Base-by-base conservation (phyloP, 2,888 invertebrate species). In the Tolmerus cingulatus region DNA sequence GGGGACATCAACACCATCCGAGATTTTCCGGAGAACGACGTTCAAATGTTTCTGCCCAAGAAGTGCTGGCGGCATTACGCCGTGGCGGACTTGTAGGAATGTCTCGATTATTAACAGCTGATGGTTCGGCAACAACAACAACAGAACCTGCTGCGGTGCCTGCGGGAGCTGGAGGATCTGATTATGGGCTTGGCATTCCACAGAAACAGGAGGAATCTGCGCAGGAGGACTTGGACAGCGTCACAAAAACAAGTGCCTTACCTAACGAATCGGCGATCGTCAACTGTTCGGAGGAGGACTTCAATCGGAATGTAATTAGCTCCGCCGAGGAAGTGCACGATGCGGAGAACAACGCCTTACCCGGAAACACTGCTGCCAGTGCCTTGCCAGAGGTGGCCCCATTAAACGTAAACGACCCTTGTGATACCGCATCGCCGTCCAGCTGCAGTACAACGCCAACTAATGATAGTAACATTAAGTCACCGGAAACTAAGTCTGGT, bases 1-100 rank as follows among this genome's bases (percentile, higher is more conserved):
- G 95, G 92, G 96, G 96, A 90, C 96, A 95, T 92, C 96, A 96
- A 93, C 95, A 96, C 93, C 96, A 96, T 93, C 96, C 95, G 91
- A 95, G 95, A 89, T 94, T 95, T 91, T 92, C 94, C 91, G 94
- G 94, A 90, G 93, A 94, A 90, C 93, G 95, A 88, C 92, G 92
- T 87, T 94, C 94, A 91, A 92, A 92, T 90, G 94, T 94, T 90
- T 93, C 94, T 90, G 92, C 93, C 14, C 92, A 91, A 86, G 92
- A 93, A 89, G 92, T 93, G 27, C 89, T 93, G 51, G 92, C 92
- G n/a, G 92, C 92, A 4, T 90, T 92, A 23, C 92, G 92, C 88
- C 91, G 92, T 37, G 92, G 91, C 88, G 92, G 92, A 88, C 91
- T 91, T 85, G 30, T 30, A 8, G 85, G 74, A 85, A 85, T 85